Base-by-base conservation (phyloP, 1,140 invertebrate species). In the Belonocnema kinseyi region DNA sequence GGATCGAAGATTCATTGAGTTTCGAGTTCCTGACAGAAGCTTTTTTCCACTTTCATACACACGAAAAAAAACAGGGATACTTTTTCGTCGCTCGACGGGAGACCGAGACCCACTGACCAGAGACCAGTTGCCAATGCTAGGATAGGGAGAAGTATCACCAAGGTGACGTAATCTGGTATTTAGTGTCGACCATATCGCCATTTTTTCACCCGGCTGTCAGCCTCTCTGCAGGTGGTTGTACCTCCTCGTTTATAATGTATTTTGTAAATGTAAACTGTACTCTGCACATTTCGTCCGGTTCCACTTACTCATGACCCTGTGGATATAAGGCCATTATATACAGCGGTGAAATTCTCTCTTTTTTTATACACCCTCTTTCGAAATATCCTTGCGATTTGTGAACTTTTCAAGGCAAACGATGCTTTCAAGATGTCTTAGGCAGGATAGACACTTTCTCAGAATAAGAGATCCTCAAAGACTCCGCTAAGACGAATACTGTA, bases 111-210 rank as follows among this genome's bases (percentile, higher is more conserved):
- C 17, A 61, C 50, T 51, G 72, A 12, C 46, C 72, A 73, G 40
- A 46, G 40, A 46, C 40, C 40, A 46, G 40, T 46, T 46, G 40
- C 11, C 72, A 52, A 52, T 73, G n/a, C 72, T 10, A 51, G n/a
- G 10, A 19, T 21, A 73, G 66, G 54, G 50, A 51, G 74, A 76
- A 50, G 16, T 53, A 52, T 46, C 40, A 46, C 40, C 54, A 50
- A 77, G 54, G 72, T 77, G 77, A 77, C 77, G 72, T 77, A 77
- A 77, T 77, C 77, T 40, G 56, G 77, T 77, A 51, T 54, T 77
- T 77, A 74, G 77, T 21, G 77, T 74, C 72, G 71, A 54, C 72
- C 51, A 46, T 46, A 50, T 72, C 54, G 72, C 77, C 77, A 77
- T 74, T 54, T 51, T 73, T 58, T 77, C 56, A 74, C 72, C 50